Evolutionary conservation across 2,888 invertebrate species (phyloP).

Genomic region (Amphipyra tragopoginis): DNA sequence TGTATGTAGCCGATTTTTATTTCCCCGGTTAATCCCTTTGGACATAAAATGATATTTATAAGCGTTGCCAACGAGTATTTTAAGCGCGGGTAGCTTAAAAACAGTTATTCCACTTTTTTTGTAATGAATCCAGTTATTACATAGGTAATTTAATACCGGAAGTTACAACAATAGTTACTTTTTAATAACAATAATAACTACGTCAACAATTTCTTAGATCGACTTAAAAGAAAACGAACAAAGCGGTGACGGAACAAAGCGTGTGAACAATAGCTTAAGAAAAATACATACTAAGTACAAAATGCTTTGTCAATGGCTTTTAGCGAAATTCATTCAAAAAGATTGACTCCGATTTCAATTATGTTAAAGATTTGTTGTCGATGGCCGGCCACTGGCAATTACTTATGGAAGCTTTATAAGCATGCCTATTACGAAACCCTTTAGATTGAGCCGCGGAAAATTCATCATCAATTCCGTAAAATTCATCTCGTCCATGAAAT

Average conservation of each 20-base stretch:
- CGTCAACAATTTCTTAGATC: conserved; percentile 63
- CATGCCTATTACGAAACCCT: too few relatives aligned
- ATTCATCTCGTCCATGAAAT: background rate
- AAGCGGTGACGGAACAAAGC: conserved; percentile 67
- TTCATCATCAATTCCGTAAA: too few relatives aligned
- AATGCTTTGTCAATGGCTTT: conserved; percentile 64
- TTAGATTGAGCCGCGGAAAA: too few relatives aligned
- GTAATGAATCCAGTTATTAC: conserved; percentile 24
- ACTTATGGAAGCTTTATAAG: conserved; percentile 11
- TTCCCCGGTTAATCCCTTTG: conserved; percentile 36
- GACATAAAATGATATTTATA: conserved; percentile 28
- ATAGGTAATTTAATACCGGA: conserved; percentile 28
- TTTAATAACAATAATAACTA: conserved; percentile 64
- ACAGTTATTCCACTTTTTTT: conserved; percentile 1
- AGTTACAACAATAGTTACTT: conserved; percentile 51
- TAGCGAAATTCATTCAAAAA: conserved; percentile 58
- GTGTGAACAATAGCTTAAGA: conserved; percentile 70
- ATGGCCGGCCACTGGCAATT: conserved; percentile 25
- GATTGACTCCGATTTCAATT: conserved; percentile 49
- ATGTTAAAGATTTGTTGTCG: conserved; percentile 33
- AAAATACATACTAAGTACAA: conserved; percentile 64
- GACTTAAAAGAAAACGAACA: conserved; percentile 71
- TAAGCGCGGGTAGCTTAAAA: conserved; percentile 8
- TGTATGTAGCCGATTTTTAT: conserved; percentile 37
- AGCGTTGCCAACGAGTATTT: conserved; percentile 5